phyloP scores from a whole-genome alignment of 2,797 vertebrate species.

The Champsocephalus esox region DNA sequence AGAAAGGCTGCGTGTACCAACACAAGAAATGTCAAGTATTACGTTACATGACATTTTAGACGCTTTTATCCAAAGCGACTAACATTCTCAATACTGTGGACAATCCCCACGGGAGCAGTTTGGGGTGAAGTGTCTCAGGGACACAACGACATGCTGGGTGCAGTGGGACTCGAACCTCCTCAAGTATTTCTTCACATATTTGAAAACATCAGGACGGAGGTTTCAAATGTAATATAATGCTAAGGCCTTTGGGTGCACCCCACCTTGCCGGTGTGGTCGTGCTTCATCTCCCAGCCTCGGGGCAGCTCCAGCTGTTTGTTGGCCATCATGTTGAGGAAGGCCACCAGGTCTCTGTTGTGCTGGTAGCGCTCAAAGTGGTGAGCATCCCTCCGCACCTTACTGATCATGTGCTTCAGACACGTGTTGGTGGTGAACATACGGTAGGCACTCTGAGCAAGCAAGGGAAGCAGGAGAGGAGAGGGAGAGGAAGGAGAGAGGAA shows the following conservation, averaged over 20 bases:
- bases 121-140: too few species aligned
- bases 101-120: too few species aligned
- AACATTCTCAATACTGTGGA: too few species aligned
- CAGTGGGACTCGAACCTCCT: too few species aligned
- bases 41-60: too few species aligned
- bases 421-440: conserved; percentile 94
- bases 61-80: too few species aligned
- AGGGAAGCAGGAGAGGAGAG: not conserved
- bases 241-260: too few species aligned
- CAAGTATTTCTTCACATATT: too few species aligned
- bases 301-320: conserved; percentile 96
- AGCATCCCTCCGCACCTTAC: conserved; percentile 84
- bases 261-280: conserved; percentile 96
- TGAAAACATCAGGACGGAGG: too few species aligned
- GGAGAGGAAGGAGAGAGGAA: conserved; percentile 2
- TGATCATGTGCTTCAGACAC: conserved; percentile 96
- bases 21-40: not conserved
- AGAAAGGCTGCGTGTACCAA: conserved; percentile 88
- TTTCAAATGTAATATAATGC: too few species aligned
- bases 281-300: conserved; percentile 96
- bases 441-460: conserved; percentile 89
- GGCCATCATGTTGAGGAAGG: conserved; percentile 94
- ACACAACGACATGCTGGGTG: too few species aligned
- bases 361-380: conserved; percentile 97
- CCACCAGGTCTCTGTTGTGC: conserved; percentile 94